Evolutionary conservation across 1,140 invertebrate genomes (phyloP).

Genomic region (Pseudobourletiella spinata): DNA sequence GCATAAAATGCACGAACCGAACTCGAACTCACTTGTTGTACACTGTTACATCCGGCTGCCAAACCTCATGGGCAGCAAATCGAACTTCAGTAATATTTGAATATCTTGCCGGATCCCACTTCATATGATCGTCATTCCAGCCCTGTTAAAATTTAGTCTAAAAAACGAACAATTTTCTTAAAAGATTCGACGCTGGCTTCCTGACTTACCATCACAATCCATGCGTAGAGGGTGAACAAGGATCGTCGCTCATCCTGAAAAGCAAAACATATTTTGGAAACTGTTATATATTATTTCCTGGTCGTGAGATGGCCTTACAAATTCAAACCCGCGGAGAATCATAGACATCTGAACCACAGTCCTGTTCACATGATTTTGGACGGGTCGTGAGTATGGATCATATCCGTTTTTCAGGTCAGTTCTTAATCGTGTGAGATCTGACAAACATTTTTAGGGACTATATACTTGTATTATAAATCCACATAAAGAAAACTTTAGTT

Average conservation of each 20-base stretch:
- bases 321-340: slow-evolving; percentile 26
- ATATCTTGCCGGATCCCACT: slow-evolving; percentile 41
- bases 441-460: too few relatives aligned
- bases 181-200: background rate
- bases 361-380: slow-evolving; percentile 19
- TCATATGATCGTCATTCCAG: slow-evolving; percentile 42
- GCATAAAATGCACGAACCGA: too few relatives aligned
- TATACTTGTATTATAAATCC: too few relatives aligned
- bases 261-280: slow-evolving; percentile 1
- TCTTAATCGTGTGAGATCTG: slow-evolving; percentile 29
- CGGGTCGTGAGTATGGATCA: slow-evolving; percentile 23
- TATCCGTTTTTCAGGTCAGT: slow-evolving; percentile 20
- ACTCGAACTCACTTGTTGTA: slow-evolving; percentile 42
- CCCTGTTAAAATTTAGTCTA: background rate
- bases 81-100: slow-evolving; percentile 39
- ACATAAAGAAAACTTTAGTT: too few relatives aligned
- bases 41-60: slow-evolving; percentile 44
- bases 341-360: slow-evolving; percentile 21
- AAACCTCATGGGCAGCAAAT: slow-evolving; percentile 40
- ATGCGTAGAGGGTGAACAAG: slow-evolving; percentile 26
- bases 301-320: slow-evolving; percentile 25
- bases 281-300: background rate
- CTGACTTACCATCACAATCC: slow-evolving; percentile 28
- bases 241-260: slow-evolving; percentile 26
- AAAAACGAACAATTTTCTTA: background rate